A percentile compares a stretch with the other conserved stretches of the same genome.
Conservation (phyloP, 2,113 vertebrate species). For the Callaeas wilsoni region DNA sequence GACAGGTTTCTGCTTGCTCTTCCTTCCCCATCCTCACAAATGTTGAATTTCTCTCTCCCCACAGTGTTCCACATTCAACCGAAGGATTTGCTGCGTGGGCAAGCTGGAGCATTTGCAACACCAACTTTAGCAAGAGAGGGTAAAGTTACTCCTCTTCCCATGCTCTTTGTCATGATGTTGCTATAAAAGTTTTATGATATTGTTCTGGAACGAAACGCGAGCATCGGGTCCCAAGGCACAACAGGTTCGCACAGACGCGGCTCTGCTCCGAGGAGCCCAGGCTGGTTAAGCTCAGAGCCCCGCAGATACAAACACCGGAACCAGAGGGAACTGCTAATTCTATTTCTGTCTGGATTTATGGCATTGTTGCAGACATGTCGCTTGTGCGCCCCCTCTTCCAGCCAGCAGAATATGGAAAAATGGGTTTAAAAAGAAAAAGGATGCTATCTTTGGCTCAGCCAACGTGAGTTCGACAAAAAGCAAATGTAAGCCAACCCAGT, state of each 20-base stretch:
- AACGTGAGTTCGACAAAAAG: neutral
- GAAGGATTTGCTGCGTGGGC: neutral
- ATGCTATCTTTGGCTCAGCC: constrained; percentile 17
- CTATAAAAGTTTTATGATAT: constrained; percentile 39
- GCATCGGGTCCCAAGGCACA: neutral
- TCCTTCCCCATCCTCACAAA: neutral
- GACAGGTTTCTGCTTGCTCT: neutral
- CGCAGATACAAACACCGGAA: neutral
- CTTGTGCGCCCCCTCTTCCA: neutral
- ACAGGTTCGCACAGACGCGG: neutral
- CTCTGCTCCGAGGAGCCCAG: neutral
- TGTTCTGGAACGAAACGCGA: constrained; percentile 13
- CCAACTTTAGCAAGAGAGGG: neutral
- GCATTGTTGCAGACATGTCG: neutral
- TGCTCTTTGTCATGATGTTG: neutral
- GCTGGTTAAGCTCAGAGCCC: neutral
- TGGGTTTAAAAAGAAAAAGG: constrained; percentile 14
- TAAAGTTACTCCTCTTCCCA: constrained; percentile 16
- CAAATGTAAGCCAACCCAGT: neutral
- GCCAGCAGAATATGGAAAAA: constrained; percentile 39
- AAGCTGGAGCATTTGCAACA: neutral
- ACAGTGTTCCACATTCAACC: rapidly evolving
- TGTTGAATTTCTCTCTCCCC: neutral
- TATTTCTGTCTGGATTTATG: constrained; percentile 46
- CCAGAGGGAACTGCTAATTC: constrained; percentile 13